These are phyloP conservation scores for Hippocampus barbouri DNA, from an alignment of 2,113 vertebrate species.

Conservation along the genomic window DNA sequence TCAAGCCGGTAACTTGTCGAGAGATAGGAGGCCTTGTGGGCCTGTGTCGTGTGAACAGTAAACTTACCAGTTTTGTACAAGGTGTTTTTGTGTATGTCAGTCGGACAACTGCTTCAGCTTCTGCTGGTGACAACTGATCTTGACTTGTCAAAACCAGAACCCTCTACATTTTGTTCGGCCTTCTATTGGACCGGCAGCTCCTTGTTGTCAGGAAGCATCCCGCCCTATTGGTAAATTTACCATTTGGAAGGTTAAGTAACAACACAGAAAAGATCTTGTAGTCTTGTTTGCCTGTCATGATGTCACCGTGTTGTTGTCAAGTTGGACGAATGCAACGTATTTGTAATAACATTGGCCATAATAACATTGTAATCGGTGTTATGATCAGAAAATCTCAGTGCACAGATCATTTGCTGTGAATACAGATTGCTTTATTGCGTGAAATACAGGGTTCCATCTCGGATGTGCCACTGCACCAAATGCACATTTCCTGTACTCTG, in stretches of 20 bases:
- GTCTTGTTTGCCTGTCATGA: constrained; percentile 1
- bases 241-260: constrained; percentile 9
- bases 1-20: not conserved
- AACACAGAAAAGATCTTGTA: not conserved
- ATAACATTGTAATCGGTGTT: not conserved
- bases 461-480: constrained; percentile 13
- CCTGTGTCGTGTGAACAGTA: not conserved
- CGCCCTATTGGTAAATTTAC: constrained; percentile 32
- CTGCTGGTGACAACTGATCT: constrained; percentile 58
- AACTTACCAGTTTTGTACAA: not conserved
- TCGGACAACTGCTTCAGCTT: constrained; percentile 47
- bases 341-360: not conserved
- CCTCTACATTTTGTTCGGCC: constrained; percentile 55
- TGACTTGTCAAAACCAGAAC: constrained; percentile 66
- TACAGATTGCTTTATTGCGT: constrained; percentile 1
- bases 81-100: constrained; percentile 10
- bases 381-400: not conserved
- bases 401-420: not conserved
- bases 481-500: constrained; percentile 6
- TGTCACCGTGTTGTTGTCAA: constrained; percentile 19
- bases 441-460: constrained; percentile 14
- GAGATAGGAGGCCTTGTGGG: not conserved
- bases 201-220: constrained; percentile 66
- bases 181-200: constrained; percentile 51
- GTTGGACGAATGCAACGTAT: not conserved